Conservation (phyloP, 2,888 invertebrate genomes). For the Ptychoptera contaminata region DNA sequence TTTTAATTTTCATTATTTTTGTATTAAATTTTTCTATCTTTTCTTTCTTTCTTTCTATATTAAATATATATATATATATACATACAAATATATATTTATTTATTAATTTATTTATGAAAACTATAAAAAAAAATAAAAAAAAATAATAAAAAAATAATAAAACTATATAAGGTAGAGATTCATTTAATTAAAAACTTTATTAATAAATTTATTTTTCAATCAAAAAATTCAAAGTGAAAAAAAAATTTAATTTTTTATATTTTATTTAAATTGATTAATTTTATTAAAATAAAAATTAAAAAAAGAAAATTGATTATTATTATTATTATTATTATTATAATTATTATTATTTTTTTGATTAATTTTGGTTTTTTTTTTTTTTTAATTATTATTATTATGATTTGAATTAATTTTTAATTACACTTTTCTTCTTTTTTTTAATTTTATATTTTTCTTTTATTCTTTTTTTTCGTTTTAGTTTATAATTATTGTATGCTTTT, state of each 20-base stretch:
- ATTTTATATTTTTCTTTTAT: too few relatives aligned
- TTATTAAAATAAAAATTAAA: conserved; percentile 2
- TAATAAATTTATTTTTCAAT: not conserved
- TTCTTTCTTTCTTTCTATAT: too few relatives aligned
- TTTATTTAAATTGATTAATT: conserved; percentile 1
- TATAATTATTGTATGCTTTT: too few relatives aligned
- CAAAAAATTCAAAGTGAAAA: not conserved
- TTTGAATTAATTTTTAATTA: not conserved
- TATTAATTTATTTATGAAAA: too few relatives aligned
- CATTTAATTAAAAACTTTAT: not conserved
- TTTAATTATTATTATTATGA: not conserved
- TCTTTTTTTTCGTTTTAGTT: too few relatives aligned
- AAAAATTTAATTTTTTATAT: not conserved
- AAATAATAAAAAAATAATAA: too few relatives aligned
- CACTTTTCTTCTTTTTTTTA: too few relatives aligned
- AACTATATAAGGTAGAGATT: not conserved
- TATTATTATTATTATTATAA: not conserved
- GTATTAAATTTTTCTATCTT: too few relatives aligned
- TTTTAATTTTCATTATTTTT: too few relatives aligned
- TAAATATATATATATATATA: too few relatives aligned
- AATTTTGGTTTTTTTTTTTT: conserved; percentile 1
- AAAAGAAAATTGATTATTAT: not conserved
- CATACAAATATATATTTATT: too few relatives aligned
- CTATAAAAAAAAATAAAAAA: too few relatives aligned
- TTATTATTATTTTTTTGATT: not conserved